Evolutionary conservation across 2,888 invertebrate species (phyloP).

Genomic region (Chromoteleia sp.): DNA sequence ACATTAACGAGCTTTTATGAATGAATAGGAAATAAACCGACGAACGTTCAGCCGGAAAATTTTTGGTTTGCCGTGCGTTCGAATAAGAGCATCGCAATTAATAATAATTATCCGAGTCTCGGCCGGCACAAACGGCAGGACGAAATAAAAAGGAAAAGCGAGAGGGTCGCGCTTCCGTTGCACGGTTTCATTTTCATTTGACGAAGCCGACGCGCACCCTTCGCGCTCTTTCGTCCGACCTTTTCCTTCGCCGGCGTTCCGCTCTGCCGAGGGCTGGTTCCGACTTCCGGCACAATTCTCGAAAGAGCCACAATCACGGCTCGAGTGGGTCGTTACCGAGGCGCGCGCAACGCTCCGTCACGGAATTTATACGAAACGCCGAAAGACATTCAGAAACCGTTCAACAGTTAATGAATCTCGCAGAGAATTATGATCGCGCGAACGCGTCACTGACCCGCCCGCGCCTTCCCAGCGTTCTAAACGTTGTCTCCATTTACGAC

Average conservation of each 20-base stretch:
- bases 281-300: conserved; percentile 63
- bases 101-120: conserved; percentile 46
- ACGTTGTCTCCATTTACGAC: conserved; percentile 2
- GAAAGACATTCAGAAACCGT: conserved; percentile 39
- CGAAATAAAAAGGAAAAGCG: conserved; percentile 11
- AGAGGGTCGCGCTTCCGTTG: conserved; percentile 44
- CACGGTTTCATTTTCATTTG: conserved; percentile 37
- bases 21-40: conserved; percentile 18
- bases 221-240: conserved; percentile 18
- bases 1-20: conserved; percentile 25
- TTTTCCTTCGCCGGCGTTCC: conserved; percentile 49
- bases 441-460: conserved; percentile 3
- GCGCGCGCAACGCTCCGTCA: conserved; percentile 11
- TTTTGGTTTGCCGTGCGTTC: conserved; percentile 25
- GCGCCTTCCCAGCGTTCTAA: background rate
- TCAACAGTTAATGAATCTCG: conserved; percentile 55
- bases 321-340: conserved; percentile 53
- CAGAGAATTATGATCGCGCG: conserved; percentile 14
- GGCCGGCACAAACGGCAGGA: conserved; percentile 5
- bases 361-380: conserved; percentile 41
- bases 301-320: conserved; percentile 60
- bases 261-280: conserved; percentile 66
- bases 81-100: conserved; percentile 41
- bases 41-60: conserved; percentile 15
- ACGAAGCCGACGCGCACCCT: conserved; percentile 36